Percentiles rank a stretch among this genome's conserved stretches.
These are phyloP conservation scores for Leptocoma aspasia DNA, from an alignment of 2,113 vertebrate species.

Conservation along the genomic window DNA sequence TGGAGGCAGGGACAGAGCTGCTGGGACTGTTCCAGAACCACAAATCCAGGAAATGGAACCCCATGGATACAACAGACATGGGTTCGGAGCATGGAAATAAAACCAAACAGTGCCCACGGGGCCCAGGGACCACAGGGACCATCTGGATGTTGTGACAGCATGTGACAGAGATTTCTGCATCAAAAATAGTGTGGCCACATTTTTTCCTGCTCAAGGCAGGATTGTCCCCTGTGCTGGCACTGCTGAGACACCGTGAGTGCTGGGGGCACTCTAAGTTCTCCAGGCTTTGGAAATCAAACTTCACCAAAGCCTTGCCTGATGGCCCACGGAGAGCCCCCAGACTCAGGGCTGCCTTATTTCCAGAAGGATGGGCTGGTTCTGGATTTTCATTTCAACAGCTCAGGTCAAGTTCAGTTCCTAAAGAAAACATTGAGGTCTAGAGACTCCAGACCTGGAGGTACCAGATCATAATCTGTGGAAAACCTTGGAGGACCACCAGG, in stretches of 20 bases:
- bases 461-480: not conserved
- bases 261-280: not conserved
- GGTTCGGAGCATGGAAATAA: rapidly evolving
- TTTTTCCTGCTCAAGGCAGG: not conserved
- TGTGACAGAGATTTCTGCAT: rapidly evolving
- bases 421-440: not conserved
- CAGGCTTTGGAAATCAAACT: not conserved
- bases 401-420: not conserved
- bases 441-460: not conserved
- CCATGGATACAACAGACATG: rapidly evolving
- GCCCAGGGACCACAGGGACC: not conserved
- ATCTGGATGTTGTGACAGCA: rapidly evolving
- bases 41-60: not conserved
- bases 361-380: not conserved
- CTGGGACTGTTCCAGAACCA: not conserved
- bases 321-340: not conserved
- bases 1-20: not conserved
- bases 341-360: not conserved
- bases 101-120: rapidly evolving
- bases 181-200: not conserved
- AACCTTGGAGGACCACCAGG: not conserved
- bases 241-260: not conserved
- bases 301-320: not conserved
- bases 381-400: not conserved
- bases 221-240: not conserved